A percentile compares a stretch with the other conserved stretches of the same genome.
Evolutionary conservation across 2,113 vertebrate species (phyloP).

Genomic region (Scomber scombrus): DNA sequence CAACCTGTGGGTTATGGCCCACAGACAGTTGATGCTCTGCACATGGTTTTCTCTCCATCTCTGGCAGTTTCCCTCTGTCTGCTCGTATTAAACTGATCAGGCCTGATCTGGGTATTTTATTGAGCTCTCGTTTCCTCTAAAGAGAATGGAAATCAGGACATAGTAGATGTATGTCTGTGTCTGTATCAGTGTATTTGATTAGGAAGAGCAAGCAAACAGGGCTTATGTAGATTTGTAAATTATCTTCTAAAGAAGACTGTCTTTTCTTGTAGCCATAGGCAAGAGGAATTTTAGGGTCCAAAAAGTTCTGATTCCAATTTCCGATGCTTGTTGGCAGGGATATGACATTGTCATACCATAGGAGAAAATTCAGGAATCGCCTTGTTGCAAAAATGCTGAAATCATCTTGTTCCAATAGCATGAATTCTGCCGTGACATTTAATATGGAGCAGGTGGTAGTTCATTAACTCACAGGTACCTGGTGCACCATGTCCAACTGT

Average conservation of each 20-base stretch:
- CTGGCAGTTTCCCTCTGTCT: conserved; percentile 62
- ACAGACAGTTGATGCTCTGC: conserved; percentile 74
- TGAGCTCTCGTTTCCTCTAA: conserved; percentile 57
- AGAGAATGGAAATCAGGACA: conserved; percentile 16
- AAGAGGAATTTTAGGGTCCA: background rate
- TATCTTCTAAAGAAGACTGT: background rate
- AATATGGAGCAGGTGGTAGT: conserved; percentile 70
- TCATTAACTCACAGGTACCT: conserved; percentile 73
- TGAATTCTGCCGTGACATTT: conserved; percentile 58
- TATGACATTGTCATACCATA: background rate
- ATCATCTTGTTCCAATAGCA: conserved; percentile 30
- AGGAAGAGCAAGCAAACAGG: conserved; percentile 6
- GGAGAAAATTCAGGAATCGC: background rate
- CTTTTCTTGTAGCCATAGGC: background rate
- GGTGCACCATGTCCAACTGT: conserved; percentile 61
- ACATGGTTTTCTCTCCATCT: conserved; percentile 71
- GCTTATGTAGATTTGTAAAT: conserved; percentile 6
- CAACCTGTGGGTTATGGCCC: conserved; percentile 74
- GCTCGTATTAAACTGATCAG: conserved; percentile 69
- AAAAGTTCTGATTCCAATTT: conserved; percentile 19
- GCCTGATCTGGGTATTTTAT: conserved; percentile 64
- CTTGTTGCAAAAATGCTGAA: conserved; percentile 36
- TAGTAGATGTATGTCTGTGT: conserved; percentile 35
- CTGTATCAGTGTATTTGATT: conserved; percentile 43
- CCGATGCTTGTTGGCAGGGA: background rate